Evolutionary conservation across 2,888 invertebrate species (phyloP), one percentile per base, ranked within the genome.

Genomic region (Cantharis flavilabris): DNA sequence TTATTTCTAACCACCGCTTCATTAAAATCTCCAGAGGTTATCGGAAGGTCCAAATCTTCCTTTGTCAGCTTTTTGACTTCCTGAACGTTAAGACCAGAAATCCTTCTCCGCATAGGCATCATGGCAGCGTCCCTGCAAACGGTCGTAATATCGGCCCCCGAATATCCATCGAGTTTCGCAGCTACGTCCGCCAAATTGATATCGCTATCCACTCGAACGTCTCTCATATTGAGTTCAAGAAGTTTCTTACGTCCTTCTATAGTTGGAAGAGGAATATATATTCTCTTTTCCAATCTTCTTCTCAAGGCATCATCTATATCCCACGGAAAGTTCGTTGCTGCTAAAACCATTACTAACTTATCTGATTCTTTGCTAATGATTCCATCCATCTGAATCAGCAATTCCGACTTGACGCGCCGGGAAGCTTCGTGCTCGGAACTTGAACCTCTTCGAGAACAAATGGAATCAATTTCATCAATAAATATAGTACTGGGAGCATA

Each of bases 271-370:
- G 98, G 98, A 87, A 99, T 99, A 90, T 99, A 99, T 84, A 99
- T 98, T 73, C 99, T 92, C 89, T 99, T 99, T 88, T 99, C 99
- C 49, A 99, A 91, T 77, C 99, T 92, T 77, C 99, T 91, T 49
- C 98, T 91, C n/a, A 99, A 89, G 4, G 99, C 99, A 88, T 99
- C 98, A 88, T 98, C 98, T 76, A 99, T 96, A 88, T 99, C 98
- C 99, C 99, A 99, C 0, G 99, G 99, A 87, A 98, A 98, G 89
- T 99, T 99, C 0, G 99, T 99, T 9, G 99, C 99, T 0, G 98
- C 99, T 82, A 99, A 90, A 16, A 99, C 98, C 97, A 99, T 98
- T 0, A 99, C 98, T 69, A 97, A 95, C 89, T 91, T 92, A 30
- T 90, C 20, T 1, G 16, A 16, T 16, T 16, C 16, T 16, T 16